phyloP scores from a whole-genome alignment of 23 tunicate species.

The Phallusia fumigata region DNA sequence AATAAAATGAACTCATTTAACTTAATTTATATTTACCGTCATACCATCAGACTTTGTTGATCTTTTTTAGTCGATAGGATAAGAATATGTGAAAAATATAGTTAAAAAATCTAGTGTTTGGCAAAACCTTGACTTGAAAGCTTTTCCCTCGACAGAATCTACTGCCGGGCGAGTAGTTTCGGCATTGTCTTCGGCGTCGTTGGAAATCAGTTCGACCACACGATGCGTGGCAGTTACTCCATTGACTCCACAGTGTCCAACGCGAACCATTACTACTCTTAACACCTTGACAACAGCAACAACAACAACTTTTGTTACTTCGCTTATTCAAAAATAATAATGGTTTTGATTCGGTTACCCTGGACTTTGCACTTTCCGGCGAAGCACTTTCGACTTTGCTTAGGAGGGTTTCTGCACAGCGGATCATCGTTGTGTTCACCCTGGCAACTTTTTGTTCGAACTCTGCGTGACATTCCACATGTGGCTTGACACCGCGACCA shows the following conservation, averaged over 20 bases:
- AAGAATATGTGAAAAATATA: too few relatives aligned
- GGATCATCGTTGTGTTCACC: neutral
- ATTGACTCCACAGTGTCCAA: neutral
- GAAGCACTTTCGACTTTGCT: neutral
- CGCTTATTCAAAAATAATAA: too few relatives aligned
- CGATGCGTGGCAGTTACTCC: neutral
- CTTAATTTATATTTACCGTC: too few relatives aligned
- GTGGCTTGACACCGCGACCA: slow-evolving; percentile 1
- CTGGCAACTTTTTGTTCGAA: neutral
- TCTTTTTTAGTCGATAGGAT: too few relatives aligned
- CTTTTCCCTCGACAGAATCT: neutral
- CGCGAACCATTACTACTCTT: neutral
- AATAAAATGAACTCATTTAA: too few relatives aligned
- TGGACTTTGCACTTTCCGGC: neutral
- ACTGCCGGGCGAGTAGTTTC: neutral
- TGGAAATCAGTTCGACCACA: neutral
- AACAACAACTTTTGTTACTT: too few relatives aligned
- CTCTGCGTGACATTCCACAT: neutral
- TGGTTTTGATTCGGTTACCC: neutral
- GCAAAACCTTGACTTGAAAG: neutral
- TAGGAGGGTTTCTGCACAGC: neutral
- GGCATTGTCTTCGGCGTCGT: neutral
- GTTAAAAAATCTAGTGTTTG: too few relatives aligned
- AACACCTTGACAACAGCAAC: too few relatives aligned
- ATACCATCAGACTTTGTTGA: too few relatives aligned